A percentile compares a stretch with the other conserved stretches of the same genome.
These are phyloP conservation scores for Lineus longissimus DNA, from an alignment of 1,140 invertebrate genomes.

Conservation along the genomic window DNA sequence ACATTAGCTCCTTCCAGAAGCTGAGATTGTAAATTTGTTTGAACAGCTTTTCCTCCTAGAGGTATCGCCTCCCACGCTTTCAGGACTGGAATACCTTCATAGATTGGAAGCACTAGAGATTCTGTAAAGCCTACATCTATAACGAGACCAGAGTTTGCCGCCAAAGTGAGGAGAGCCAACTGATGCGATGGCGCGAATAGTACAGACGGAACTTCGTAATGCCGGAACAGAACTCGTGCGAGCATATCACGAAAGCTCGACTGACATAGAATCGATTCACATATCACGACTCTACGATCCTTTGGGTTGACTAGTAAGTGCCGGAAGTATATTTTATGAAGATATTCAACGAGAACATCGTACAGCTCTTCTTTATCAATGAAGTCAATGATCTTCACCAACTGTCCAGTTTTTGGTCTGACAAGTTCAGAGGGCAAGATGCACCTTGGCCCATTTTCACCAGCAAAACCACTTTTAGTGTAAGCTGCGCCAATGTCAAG, in stretches of 20 bases:
- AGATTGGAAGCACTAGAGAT: slow-evolving; percentile 72
- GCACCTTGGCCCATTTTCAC: slow-evolving; percentile 78
- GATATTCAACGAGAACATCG: slow-evolving; percentile 80
- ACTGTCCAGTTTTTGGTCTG: slow-evolving; percentile 12
- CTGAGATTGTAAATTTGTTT: slow-evolving; percentile 13
- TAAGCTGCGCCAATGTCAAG: slow-evolving; percentile 87
- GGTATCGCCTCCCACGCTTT: slow-evolving; percentile 75
- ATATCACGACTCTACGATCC: slow-evolving; percentile 81
- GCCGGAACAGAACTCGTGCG: slow-evolving; percentile 84
- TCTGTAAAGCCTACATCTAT: slow-evolving; percentile 84
- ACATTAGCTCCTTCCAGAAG: slow-evolving; percentile 34
- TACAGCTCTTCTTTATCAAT: slow-evolving; percentile 72
- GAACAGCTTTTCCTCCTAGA: slow-evolving; percentile 60
- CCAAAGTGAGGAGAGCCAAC: slow-evolving; percentile 72
- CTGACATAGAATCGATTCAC: slow-evolving; percentile 82
- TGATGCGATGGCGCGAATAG: slow-evolving; percentile 76
- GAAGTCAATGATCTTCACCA: slow-evolving; percentile 66
- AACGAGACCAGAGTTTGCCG: slow-evolving; percentile 72
- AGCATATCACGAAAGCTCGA: slow-evolving; percentile 78
- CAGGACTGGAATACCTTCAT: slow-evolving; percentile 77
- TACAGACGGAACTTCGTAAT: slow-evolving; percentile 78
- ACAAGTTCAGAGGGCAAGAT: slow-evolving; percentile 62
- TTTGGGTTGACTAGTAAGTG: slow-evolving; percentile 87
- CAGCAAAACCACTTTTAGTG: slow-evolving; percentile 90
- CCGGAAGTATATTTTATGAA: slow-evolving; percentile 84